These are phyloP conservation scores for Ligdia adustata DNA, from an alignment of 2,888 invertebrate genomes.

Conservation along the genomic window DNA sequence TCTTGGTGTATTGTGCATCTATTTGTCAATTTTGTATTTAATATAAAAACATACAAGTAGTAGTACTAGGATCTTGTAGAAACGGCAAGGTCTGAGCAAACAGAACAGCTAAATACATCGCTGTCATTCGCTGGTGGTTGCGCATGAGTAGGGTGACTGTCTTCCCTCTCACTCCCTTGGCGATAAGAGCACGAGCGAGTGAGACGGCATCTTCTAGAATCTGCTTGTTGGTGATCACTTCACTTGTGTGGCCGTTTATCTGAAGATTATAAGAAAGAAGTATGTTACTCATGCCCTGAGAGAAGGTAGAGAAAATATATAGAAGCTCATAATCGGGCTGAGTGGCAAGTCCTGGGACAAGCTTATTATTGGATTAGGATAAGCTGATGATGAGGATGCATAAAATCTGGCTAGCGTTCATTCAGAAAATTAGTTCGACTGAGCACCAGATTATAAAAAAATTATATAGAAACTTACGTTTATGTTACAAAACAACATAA, in stretches of 20 bases:
- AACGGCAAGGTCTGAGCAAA: constrained; percentile 48
- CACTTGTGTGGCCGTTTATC: constrained; percentile 42
- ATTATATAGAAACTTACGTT: too few relatives aligned
- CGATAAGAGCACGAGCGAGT: constrained; percentile 43
- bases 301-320: too few relatives aligned
- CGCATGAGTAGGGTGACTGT: constrained; percentile 44
- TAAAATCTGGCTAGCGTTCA: too few relatives aligned
- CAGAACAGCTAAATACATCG: constrained; percentile 46
- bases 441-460: too few relatives aligned
- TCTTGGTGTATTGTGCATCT: too few relatives aligned
- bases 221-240: constrained; percentile 40
- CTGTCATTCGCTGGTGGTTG: constrained; percentile 45
- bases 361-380: too few relatives aligned
- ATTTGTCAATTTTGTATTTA: neutral
- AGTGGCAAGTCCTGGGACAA: too few relatives aligned
- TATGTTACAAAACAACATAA: too few relatives aligned
- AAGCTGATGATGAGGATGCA: too few relatives aligned
- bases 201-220: constrained; percentile 39
- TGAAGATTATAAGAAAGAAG: neutral
- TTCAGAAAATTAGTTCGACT: too few relatives aligned
- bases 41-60: constrained; percentile 43
- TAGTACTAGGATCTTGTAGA: constrained; percentile 49
- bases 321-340: too few relatives aligned
- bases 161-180: constrained; percentile 35
- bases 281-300: neutral